A percentile compares a stretch with the other conserved stretches of the same genome.
These are phyloP conservation scores for Alca torda DNA, from an alignment of 2,797 vertebrate species.

Conservation along the genomic window DNA sequence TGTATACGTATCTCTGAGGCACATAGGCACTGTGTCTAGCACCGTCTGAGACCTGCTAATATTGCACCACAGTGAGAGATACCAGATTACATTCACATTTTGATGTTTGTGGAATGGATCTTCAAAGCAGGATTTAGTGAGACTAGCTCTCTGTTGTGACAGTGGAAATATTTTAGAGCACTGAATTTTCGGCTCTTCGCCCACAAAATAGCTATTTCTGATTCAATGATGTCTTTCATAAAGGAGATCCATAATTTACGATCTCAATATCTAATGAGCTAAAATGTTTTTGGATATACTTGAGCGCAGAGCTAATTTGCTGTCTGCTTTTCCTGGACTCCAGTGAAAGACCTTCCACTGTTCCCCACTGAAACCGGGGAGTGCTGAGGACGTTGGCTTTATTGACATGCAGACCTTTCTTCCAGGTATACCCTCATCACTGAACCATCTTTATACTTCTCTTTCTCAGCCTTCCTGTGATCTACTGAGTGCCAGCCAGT, in stretches of 20 bases:
- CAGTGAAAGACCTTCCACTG: not conserved
- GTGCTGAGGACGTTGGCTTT: not conserved
- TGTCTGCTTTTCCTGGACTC: not conserved
- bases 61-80: not conserved
- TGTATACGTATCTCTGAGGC: fast-evolving
- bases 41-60: not conserved
- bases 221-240: not conserved
- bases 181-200: not conserved
- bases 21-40: not conserved
- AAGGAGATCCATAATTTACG: not conserved
- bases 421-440: not conserved
- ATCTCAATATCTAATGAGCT: not conserved
- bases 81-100: not conserved
- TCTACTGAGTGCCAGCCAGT: not conserved
- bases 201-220: not conserved
- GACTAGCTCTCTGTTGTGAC: not conserved
- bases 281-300: not conserved
- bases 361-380: not conserved
- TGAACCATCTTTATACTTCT: not conserved
- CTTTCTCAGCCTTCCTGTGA: not conserved
- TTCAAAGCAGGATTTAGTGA: not conserved
- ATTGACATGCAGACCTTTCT: not conserved
- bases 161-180: not conserved
- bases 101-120: not conserved
- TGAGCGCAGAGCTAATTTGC: not conserved